Conservation (phyloP, 2,113 vertebrate species). For the Oncorhynchus mykiss region DNA sequence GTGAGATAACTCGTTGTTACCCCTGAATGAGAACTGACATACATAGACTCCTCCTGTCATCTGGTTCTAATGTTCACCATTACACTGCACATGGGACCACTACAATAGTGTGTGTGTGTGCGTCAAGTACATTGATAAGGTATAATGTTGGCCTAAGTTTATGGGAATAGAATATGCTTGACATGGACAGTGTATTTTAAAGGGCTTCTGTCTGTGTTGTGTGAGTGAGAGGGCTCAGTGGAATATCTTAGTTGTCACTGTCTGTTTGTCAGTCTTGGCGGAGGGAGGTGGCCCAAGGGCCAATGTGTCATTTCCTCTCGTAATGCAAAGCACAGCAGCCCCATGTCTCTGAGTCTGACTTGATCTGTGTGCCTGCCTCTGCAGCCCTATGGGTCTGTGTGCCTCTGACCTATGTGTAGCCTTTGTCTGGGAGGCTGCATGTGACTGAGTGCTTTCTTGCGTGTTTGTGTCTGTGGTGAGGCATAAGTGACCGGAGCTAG, state of each 20-base stretch:
- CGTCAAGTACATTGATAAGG: too few species aligned
- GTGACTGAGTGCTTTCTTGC: slow-evolving; percentile 3
- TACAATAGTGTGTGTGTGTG: too few species aligned
- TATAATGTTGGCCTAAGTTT: too few species aligned
- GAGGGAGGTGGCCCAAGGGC: neutral
- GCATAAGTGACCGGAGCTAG: too few species aligned
- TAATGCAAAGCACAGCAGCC: neutral
- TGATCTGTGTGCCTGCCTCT: slow-evolving; percentile 10
- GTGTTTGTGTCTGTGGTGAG: neutral
- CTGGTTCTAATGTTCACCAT: slow-evolving; percentile 24
- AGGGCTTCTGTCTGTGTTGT: neutral
- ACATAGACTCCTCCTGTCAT: slow-evolving; percentile 38
- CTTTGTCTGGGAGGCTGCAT: neutral
- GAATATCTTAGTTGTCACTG: neutral
- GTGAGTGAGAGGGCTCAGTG: neutral
- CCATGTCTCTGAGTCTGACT: neutral
- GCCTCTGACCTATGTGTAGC: neutral
- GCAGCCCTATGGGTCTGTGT: neutral
- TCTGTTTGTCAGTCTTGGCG: neutral
- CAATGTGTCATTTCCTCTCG: neutral
- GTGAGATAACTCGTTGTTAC: slow-evolving; percentile 26
- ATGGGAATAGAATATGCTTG: too few species aligned
- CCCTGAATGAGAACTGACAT: slow-evolving; percentile 43
- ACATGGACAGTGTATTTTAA: neutral
- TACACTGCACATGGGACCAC: too few species aligned